Base-by-base conservation (phyloP, 2,888 invertebrate genomes). In the Hypena proboscidalis region DNA sequence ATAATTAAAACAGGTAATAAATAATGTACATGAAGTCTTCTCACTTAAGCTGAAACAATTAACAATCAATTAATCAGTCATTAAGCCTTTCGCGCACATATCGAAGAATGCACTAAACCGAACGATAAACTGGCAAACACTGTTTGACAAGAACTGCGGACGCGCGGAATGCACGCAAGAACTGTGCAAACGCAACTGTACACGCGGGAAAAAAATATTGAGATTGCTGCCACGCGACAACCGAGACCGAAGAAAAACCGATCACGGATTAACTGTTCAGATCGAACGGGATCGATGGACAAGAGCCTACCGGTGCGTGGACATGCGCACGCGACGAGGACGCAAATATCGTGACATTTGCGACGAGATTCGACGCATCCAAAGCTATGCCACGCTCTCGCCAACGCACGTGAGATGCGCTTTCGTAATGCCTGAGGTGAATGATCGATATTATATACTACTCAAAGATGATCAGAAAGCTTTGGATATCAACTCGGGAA, bases 401-500 rank as follows among this genome's bases (percentile, higher is more conserved):
- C 67, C 65, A 57, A 68, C 60, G 61, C 59, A 69, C 59, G 69
- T 58, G 67, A 65, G 69, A 64, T 66, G 65, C 70, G 67, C 76
- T 82, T 78, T 82, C 77, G 75, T 81, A 83, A 83, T 67, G 72
- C 63, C 71, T 71, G 72, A 84, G 87, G 85, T 87, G 85, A 89
- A 88, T 73, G 88, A 83, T 85, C 87, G 74, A 80, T 74, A 73
- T 67, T 68, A 56, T 67, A 66, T 52, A 69, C 55, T 68, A 76
- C 67, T 65, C 70, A 59, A 61, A 52, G 38, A 32, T 8, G 23
- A 45, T 37, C 13, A 26, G 43, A 40, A 15, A 4, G 15, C 21
- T 33, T 5, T 11, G 32, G 25, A 25, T 14, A 39, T 19, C 22
- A 25, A 32, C n/a, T n/a, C 25, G 23, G 13, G 19, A 20, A 33